Conservation (phyloP, 2,888 invertebrate species). For the Agonopterix subpropinquella region DNA sequence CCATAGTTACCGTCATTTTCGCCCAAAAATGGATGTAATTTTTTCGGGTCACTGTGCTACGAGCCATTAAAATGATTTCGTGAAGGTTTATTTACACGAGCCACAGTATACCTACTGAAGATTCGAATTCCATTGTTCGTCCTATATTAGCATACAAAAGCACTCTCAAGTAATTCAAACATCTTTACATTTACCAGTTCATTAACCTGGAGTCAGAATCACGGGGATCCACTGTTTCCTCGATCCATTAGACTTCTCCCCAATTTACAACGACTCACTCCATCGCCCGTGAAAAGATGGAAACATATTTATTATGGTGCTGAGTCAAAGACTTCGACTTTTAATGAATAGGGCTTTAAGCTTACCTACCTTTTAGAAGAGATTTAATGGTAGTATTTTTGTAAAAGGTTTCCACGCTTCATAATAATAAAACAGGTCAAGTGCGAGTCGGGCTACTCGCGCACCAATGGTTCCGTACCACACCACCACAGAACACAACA, state of each 20-base stretch:
- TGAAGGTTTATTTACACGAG: too few species aligned
- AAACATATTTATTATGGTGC: slow-evolving; percentile 30
- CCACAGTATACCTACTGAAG: too few species aligned
- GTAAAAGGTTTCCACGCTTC: not conserved
- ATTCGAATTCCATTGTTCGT: too few species aligned
- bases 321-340: slow-evolving; percentile 26
- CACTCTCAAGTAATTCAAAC: slow-evolving; percentile 38
- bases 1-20: too few species aligned
- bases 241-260: slow-evolving; percentile 46
- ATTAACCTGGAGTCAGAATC: slow-evolving; percentile 14
- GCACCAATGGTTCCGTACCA: too few species aligned
- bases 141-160: slow-evolving; percentile 16
- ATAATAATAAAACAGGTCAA: too few species aligned
- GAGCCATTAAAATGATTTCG: too few species aligned
- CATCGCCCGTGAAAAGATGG: slow-evolving; percentile 27
- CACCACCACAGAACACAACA: too few species aligned
- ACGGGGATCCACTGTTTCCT: slow-evolving; percentile 28
- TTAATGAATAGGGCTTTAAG: slow-evolving; percentile 25
- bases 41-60: too few species aligned
- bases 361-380: slow-evolving; percentile 12
- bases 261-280: slow-evolving; percentile 37
- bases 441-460: too few species aligned
- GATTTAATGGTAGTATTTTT: slow-evolving; percentile 4
- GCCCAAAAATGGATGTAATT: too few species aligned
- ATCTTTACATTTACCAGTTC: slow-evolving; percentile 23